A percentile compares a stretch with the other conserved stretches of the same genome.
Evolutionary conservation across 2,113 vertebrate genomes (phyloP).

Genomic region (Brachyhypopomus gauderio): DNA sequence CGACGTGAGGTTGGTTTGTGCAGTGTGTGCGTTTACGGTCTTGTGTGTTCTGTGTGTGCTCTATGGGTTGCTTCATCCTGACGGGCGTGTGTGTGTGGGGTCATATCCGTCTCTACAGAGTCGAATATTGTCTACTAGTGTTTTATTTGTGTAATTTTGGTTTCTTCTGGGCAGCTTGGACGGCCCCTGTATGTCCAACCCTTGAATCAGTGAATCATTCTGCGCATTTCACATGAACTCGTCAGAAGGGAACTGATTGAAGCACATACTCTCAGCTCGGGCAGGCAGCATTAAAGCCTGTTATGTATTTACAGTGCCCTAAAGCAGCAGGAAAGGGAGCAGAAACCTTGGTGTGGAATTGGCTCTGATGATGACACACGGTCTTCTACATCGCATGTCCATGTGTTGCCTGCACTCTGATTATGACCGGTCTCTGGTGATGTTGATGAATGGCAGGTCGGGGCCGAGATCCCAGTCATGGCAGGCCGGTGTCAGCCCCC

Average conservation of each 20-base stretch:
- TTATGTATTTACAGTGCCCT: neutral
- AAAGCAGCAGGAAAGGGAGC: neutral
- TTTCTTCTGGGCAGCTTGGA: neutral
- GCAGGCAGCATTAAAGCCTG: too few relatives aligned
- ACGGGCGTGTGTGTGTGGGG: neutral
- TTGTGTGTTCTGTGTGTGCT: neutral
- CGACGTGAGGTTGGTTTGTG: neutral
- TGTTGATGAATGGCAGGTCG: too few relatives aligned
- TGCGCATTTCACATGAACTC: neutral
- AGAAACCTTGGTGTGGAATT: neutral
- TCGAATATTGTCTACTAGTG: neutral
- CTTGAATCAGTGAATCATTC: neutral
- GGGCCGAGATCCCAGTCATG: too few relatives aligned
- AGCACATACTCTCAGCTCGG: neutral
- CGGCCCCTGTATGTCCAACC: slow-evolving; percentile 1
- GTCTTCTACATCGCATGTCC: too few relatives aligned
- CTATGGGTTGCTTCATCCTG: neutral
- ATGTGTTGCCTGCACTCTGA: too few relatives aligned
- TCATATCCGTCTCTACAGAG: neutral
- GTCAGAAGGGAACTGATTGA: slow-evolving; percentile 1
- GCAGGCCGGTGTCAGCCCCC: too few relatives aligned
- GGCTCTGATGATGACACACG: too few relatives aligned
- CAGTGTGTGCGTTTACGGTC: neutral
- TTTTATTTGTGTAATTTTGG: slow-evolving; percentile 5
- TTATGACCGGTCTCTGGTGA: too few relatives aligned